Base-by-base conservation (phyloP, 2,888 invertebrate genomes). In the Hylaea fasciaria region DNA sequence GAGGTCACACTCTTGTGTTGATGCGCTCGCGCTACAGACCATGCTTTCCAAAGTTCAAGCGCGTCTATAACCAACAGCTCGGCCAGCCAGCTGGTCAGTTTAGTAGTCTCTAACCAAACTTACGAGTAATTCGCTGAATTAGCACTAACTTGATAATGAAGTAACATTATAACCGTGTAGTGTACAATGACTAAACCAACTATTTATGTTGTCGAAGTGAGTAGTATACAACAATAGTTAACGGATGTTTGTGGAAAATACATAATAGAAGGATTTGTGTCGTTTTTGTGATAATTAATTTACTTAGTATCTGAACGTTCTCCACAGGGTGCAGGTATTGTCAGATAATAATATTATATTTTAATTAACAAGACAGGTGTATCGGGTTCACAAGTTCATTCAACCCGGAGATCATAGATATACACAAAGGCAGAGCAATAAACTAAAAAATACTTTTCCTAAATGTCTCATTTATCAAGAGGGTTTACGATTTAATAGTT, bases 1-100 rank as follows among this genome's bases (percentile, higher is more conserved):
- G 89, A 91, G 90, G 91, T 90, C 89, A 85, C 84, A 84, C 82
- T 86, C 80, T 84, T 82, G 85, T 83, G 86, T 81, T 85, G 89
- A 89, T 89, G 89, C 87, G 85, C 84, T 70, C 72, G 78, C 80
- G 79, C 75, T 77, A 75, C 76, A 72, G 52, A 77, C 81, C 75
- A 77, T 77, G 82, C 80, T 83, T 82, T 82, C 61, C 81, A 81
- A 80, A 80, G 71, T 75, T 72, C 70, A 66, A 74, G 63, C 72
- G 66, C 71, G 59, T 65, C 70, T 61, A 55, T 54, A 61, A 63
- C 64, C 47, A 47, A 63, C 46, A 59, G 45, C 66, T 66, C 58
- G 60, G 52, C 59, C 64, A 55, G 44, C 45, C 40, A 51, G 45
- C 52, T 41, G 51, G 48, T 40, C 39, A 47, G 35, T 43, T 40